phyloP scores from a whole-genome alignment of 1,140 invertebrate genomes.

The Oedothorax gibbosus region DNA sequence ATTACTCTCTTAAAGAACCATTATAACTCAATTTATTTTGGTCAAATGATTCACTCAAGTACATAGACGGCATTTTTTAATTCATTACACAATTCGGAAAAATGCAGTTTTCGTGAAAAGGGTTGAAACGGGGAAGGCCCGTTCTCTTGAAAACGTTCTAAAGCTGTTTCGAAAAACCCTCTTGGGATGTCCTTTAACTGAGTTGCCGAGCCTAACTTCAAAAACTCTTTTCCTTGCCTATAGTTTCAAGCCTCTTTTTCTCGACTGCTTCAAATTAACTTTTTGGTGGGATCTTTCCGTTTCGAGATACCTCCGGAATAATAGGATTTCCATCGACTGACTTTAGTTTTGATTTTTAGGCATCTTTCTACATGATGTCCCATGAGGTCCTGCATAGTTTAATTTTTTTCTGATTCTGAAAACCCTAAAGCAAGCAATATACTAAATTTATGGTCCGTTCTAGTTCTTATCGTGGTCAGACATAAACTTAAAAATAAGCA shows the following conservation, averaged over 20 bases:
- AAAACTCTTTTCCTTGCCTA: constrained; percentile 2
- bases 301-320: neutral
- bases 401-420: too few relatives aligned
- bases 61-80: constrained; percentile 33
- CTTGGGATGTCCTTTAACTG: constrained; percentile 34
- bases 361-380: neutral
- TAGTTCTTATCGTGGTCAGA: too few relatives aligned
- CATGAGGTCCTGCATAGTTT: too few relatives aligned
- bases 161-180: constrained; percentile 29
- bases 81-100: constrained; percentile 39
- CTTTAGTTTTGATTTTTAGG: constrained; percentile 45
- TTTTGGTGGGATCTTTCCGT: neutral
- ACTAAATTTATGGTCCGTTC: too few relatives aligned
- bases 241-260: neutral
- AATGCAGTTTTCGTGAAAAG: neutral
- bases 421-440: too few relatives aligned
- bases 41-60: constrained; percentile 32
- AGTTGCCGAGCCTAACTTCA: constrained; percentile 35
- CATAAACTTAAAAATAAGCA: too few relatives aligned
- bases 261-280: constrained; percentile 20
- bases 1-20: constrained; percentile 31
- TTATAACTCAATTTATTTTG: constrained; percentile 47
- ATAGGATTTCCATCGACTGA: constrained; percentile 22
- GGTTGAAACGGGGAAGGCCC: neutral
- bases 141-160: neutral